Percentiles rank a stretch among this genome's conserved stretches.
phyloP scores from a whole-genome alignment of 2,113 vertebrate genomes.

The Leucopsar rothschildi region DNA sequence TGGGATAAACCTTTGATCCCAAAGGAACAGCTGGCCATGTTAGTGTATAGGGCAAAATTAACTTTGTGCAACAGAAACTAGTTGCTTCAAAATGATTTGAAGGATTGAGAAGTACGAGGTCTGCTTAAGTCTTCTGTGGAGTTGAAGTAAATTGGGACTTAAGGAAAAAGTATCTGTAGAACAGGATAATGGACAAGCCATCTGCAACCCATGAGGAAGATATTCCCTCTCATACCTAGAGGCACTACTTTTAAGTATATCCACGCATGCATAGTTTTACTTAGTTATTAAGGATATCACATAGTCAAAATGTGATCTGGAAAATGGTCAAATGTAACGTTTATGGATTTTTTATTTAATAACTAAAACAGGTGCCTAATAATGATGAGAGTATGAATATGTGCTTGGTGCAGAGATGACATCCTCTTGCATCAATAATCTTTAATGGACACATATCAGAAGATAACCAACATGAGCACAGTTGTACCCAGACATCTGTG shows the following conservation, averaged over 20 bases:
- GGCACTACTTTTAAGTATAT: neutral
- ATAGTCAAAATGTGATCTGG: neutral
- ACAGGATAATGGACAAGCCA: neutral
- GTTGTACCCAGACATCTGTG: neutral
- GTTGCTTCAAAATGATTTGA: neutral
- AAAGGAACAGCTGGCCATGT: neutral
- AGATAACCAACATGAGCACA: neutral
- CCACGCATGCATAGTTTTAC: neutral
- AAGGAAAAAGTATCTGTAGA: neutral
- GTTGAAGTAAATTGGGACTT: neutral
- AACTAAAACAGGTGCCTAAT: neutral
- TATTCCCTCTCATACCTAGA: neutral
- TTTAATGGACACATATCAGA: neutral
- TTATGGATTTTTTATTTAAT: neutral
- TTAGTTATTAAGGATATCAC: neutral
- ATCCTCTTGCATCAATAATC: neutral
- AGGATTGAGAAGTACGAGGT: accelerated
- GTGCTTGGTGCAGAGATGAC: neutral
- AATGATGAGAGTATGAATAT: neutral
- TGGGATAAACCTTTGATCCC: neutral
- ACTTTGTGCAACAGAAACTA: neutral
- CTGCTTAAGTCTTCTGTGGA: neutral
- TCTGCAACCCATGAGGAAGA: neutral
- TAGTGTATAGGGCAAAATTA: neutral
- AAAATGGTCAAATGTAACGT: neutral